A percentile compares a stretch with the other conserved stretches of the same genome.
These are phyloP conservation scores for Panagrolaimus sp. DNA, from an alignment of 1,140 invertebrate genomes.

Conservation along the genomic window DNA sequence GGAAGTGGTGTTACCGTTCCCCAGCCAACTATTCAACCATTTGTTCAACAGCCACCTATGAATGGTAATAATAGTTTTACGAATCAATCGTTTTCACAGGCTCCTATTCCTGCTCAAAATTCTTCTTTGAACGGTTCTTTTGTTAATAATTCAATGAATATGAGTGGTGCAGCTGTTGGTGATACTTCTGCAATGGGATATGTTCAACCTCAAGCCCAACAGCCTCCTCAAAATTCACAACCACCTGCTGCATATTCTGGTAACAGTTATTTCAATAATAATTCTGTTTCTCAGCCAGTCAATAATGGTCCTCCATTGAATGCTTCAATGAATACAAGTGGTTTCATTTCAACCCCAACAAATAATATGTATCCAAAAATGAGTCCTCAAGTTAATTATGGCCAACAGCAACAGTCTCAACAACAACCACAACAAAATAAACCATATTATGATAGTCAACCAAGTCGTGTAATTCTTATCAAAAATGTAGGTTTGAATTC, in stretches of 20 bases:
- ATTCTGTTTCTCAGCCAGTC: background rate
- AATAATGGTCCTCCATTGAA: conserved; percentile 14
- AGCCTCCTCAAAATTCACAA: background rate
- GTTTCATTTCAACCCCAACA: background rate
- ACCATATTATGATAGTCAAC: background rate
- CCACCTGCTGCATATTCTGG: background rate
- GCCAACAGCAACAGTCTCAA: background rate
- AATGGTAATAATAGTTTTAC: conserved; percentile 17
- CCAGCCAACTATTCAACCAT: background rate
- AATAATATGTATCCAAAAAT: background rate
- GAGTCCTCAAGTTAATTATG: background rate
- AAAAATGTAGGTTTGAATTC: conserved; percentile 37
- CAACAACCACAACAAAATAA: background rate
- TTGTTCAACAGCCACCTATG: conserved; percentile 18
- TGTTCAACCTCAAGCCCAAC: background rate
- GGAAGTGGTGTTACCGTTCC: conserved; percentile 10
- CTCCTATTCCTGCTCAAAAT: background rate
- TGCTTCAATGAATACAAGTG: conserved; percentile 1
- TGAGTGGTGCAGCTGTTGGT: background rate
- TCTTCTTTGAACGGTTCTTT: too few species aligned
- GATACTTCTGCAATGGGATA: too few species aligned
- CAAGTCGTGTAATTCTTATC: conserved; percentile 37
- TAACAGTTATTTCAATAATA: background rate
- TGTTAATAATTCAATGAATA: background rate
- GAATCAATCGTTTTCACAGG: conserved; percentile 12